Evolutionary conservation across 2,888 invertebrate species (phyloP).

Genomic region (Sphinx pinastri): DNA sequence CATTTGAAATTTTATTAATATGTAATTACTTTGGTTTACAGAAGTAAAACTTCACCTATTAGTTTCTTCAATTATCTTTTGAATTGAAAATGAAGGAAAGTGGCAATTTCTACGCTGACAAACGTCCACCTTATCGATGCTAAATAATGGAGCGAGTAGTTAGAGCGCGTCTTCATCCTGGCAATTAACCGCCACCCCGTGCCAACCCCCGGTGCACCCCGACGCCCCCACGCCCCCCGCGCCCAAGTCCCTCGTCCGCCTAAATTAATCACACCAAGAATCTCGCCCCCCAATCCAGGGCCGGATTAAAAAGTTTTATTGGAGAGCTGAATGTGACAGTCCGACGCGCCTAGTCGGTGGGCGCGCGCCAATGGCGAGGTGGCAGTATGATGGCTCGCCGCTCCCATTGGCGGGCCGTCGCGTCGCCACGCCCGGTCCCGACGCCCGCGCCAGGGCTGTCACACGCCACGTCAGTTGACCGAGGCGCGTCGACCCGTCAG

Average conservation of each 20-base stretch:
- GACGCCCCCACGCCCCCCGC: constrained; percentile 33
- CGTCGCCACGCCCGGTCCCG: constrained; percentile 59
- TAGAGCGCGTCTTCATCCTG: constrained; percentile 82
- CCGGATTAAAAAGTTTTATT: constrained; percentile 83
- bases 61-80: constrained; percentile 62
- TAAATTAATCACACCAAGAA: constrained; percentile 83
- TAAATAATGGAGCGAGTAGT: constrained; percentile 81
- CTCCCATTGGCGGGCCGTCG: constrained; percentile 57
- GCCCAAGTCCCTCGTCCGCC: constrained; percentile 54
- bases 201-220: constrained; percentile 35
- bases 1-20: neutral
- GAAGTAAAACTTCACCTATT: no score
- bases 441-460: constrained; percentile 76
- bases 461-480: constrained; percentile 80
- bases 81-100: constrained; percentile 75
- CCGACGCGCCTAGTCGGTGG: constrained; percentile 62
- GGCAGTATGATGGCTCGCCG: constrained; percentile 37
- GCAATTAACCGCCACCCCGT: constrained; percentile 71
- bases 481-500: constrained; percentile 81
- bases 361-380: constrained; percentile 34
- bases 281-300: constrained; percentile 80
- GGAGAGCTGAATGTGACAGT: constrained; percentile 75
- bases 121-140: constrained; percentile 78
- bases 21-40: no score
- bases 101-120: constrained; percentile 78